Evolutionary conservation across 2,113 vertebrate species (phyloP), one percentile per base, ranked within the genome.

Genomic region (Seriola rivoliana): DNA sequence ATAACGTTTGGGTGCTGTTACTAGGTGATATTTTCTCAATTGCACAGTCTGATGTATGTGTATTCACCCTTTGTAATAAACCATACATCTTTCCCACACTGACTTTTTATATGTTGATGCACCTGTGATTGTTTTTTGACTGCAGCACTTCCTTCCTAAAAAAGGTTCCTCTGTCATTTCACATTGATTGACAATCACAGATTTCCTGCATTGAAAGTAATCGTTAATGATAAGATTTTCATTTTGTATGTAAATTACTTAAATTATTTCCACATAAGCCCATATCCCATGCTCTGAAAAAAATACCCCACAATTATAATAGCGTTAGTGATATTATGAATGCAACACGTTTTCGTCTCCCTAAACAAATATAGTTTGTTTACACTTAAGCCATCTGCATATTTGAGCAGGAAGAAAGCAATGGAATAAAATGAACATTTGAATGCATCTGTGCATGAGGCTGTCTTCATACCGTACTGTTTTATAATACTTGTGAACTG

Each of bases 291-390:
- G 48, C 63, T 46, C 36, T 78, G 19, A 71, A 14, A 44, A 59
- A 52, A 68, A 14, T 16, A 54, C 1, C 17, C 16, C 5, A 21
- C 54, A 5, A 81, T 72, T 44, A n/a, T 62, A 77, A 74, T 66
- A 38, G 67, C 71, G 59, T 80, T 84, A 38, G 52, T 60, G 40
- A 85, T 77, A 72, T 84, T 66, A 59, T 82, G 52, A 77, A 80
- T 76, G 42, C 59, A 72, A 63, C 60, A 66, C 70, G 14, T 19
- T 64, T 77, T 76, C 29, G 14, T 52, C 38, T 50, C 40, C 36
- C 16, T n/a, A 68, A 85, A 85, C 79, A 85, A 85, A 88, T 84
- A 70, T 44, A 64, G 84, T 85, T 80, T 81, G 62, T 85, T 82
- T 66, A 57, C 17, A 57, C 78, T 78, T 68, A 78, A 71, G 29